Percentiles rank a stretch among this genome's conserved stretches.
phyloP scores from a whole-genome alignment of 2,888 invertebrate species.

The Diadegma fenestrale region DNA sequence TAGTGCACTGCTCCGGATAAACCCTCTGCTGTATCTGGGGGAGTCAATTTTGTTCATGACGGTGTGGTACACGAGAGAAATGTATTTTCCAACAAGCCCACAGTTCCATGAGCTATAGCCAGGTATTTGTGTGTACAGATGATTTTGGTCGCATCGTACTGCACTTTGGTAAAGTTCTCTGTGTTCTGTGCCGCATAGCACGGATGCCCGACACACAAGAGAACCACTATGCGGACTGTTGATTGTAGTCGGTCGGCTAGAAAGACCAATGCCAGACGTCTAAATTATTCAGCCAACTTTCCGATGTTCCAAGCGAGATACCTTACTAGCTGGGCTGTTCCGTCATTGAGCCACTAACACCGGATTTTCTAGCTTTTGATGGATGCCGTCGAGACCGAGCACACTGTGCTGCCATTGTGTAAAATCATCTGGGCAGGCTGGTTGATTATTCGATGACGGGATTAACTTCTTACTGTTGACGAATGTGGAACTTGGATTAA shows the following conservation, averaged over 20 bases:
- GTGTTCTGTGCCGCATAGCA: constrained; percentile 15
- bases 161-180: constrained; percentile 33
- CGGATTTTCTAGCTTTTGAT: constrained; percentile 48
- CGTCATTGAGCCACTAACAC: constrained; percentile 26
- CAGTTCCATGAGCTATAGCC: constrained; percentile 35
- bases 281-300: constrained; percentile 69
- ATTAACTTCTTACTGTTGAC: background rate
- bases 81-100: background rate
- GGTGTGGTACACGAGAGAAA: constrained; percentile 5
- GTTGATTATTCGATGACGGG: background rate
- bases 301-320: constrained; percentile 51
- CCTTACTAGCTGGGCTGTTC: constrained; percentile 34
- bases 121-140: constrained; percentile 30
- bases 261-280: constrained; percentile 66
- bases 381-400: background rate
- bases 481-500: background rate
- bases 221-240: constrained; percentile 58
- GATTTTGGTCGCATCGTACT: constrained; percentile 25
- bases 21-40: constrained; percentile 21
- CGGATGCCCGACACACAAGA: constrained; percentile 32
- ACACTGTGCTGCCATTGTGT: constrained; percentile 9
- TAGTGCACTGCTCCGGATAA: constrained; percentile 43
- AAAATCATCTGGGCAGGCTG: background rate
- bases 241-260: constrained; percentile 62
- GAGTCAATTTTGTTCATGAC: constrained; percentile 55